These are phyloP conservation scores for Taenioides sp. DNA, from an alignment of 2,797 vertebrate species.

Conservation along the genomic window DNA sequence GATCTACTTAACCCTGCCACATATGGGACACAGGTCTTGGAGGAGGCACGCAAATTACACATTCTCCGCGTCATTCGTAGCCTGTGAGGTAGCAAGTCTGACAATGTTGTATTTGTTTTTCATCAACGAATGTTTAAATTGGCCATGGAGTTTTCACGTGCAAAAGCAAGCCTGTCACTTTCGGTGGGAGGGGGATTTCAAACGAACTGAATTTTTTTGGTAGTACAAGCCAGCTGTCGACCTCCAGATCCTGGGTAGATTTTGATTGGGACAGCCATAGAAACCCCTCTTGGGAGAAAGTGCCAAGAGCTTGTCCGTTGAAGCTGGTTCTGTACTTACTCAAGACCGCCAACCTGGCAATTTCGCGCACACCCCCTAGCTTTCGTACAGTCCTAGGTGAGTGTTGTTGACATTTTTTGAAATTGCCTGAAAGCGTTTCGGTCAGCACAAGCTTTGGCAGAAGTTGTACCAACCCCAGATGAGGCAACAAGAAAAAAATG, in stretches of 20 bases:
- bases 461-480: conserved; percentile 13
- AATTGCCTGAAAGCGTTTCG: conserved; percentile 60
- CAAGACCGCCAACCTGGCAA: conserved; percentile 21
- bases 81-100: conserved; percentile 38
- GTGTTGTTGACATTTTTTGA: conserved; percentile 66
- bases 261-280: conserved; percentile 47
- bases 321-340: conserved; percentile 47
- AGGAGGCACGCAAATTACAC: conserved; percentile 35
- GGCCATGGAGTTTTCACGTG: conserved; percentile 31
- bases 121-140: conserved; percentile 62
- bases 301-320: conserved; percentile 66
- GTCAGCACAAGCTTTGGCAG: conserved; percentile 35
- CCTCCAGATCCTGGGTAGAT: conserved; percentile 34
- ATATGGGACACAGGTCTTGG: conserved; percentile 25
- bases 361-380: background rate
- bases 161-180: conserved; percentile 21
- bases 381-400: conserved; percentile 8
- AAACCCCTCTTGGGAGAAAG: conserved; percentile 42
- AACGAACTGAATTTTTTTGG: conserved; percentile 28
- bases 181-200: conserved; percentile 7
- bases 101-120: conserved; percentile 59
- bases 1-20: conserved; percentile 29
- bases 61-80: conserved; percentile 41
- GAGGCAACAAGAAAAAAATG: conserved; percentile 11
- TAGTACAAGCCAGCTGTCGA: conserved; percentile 27